Evolutionary conservation across 2,888 invertebrate species (phyloP), one percentile per base, ranked within the genome.

Genomic region (Tetanocera ferruginea): DNA sequence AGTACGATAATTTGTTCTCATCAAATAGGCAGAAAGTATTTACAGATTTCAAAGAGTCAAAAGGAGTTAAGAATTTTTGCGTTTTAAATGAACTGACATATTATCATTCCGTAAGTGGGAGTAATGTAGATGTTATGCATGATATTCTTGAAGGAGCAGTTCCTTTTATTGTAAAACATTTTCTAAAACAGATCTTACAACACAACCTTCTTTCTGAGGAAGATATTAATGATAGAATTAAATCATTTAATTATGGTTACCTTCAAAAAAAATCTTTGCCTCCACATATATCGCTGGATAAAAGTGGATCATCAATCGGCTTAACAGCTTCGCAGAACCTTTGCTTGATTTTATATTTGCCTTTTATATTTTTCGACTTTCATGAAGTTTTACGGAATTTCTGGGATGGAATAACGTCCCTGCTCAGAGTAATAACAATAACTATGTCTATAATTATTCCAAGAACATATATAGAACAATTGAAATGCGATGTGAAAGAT

Each of bases 111-210:
- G 55, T 76, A 34, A 57, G 66, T 66, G 60, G 60, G n/a, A 19
- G 11, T 49, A 76, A 75, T 52, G 66, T 75, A 43, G 64, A 75
- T 14, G 19, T 75, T 19, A 76, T 70, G 76, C 69, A 70, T 34
- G 76, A 76, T 69, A 57, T 76, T 76, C 62, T 76, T n/a, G 67
- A 76, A 76, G 67, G 76, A 14, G 67, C 75, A 23, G 37, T 67
- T 34, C 67, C 37, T 67, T 67, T 67, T 34, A 67, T 67, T 34
- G 6, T 67, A 37, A 67, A 43, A 67, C 25, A 17, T 25, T 67
- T 67, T 14, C 17, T 67, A n/a, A 34, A 67, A 67, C 11, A 67
- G 4, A 62, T 52, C 60, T 25, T 25, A 11, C 57, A 57, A 66
- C 28, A 66, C 25, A 28, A 28, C 17, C 19, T 62, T 31, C 23